Conservation (phyloP, 2,113 vertebrate genomes). For the Ibidorhyncha struthersii region DNA sequence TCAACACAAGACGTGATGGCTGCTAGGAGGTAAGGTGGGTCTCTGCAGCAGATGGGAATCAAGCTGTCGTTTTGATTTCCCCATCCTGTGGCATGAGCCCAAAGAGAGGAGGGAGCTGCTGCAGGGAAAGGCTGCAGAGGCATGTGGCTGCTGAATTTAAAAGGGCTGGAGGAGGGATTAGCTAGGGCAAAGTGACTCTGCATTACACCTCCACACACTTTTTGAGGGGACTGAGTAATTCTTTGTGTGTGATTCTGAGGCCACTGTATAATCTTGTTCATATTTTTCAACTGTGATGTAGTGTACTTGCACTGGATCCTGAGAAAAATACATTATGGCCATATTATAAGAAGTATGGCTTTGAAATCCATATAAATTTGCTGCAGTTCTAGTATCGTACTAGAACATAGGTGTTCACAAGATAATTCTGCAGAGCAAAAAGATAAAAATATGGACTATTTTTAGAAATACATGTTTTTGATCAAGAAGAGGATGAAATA, state of each 20-base stretch:
- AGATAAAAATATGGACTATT: background rate
- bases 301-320: background rate
- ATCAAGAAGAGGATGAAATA: background rate
- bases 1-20: background rate
- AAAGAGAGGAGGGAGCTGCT: background rate
- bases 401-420: background rate
- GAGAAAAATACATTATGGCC: background rate
- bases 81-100: background rate
- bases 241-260: background rate
- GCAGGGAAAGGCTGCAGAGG: background rate
- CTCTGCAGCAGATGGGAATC: background rate
- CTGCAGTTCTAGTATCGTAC: background rate
- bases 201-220: background rate
- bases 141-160: background rate
- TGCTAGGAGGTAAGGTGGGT: background rate
- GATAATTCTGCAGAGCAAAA: background rate
- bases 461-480: background rate
- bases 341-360: background rate
- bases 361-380: background rate
- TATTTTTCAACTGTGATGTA: background rate
- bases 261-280: background rate
- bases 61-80: background rate
- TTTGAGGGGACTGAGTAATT: background rate
- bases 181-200: background rate
- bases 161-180: background rate